Conservation (phyloP, 2,797 vertebrate species). For the Yasuhikotakia modesta region DNA sequence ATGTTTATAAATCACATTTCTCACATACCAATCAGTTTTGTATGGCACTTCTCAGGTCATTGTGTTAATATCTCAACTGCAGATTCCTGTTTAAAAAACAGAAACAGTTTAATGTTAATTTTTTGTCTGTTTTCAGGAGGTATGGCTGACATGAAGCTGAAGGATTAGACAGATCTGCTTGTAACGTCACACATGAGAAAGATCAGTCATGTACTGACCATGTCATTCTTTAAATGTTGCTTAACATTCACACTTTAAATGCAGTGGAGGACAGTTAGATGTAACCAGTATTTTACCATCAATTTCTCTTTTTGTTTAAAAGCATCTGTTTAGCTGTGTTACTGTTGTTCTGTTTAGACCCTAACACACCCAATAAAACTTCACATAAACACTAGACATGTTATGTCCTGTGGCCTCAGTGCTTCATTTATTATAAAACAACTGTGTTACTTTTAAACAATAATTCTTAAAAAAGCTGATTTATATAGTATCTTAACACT, state of each 20-base stretch:
- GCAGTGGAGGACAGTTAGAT: not conserved
- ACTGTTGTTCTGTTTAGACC: not conserved
- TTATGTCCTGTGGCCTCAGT: not conserved
- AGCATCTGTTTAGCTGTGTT: not conserved
- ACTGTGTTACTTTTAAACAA: not conserved
- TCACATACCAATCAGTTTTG: no score
- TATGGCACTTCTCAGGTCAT: not conserved
- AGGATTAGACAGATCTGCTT: not conserved
- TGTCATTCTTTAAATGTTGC: not conserved
- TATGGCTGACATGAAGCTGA: not conserved
- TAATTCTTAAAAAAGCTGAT: slow-evolving; percentile 1
- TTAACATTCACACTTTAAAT: no score
- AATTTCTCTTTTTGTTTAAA: not conserved
- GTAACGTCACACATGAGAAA: not conserved
- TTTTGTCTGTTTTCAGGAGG: not conserved
- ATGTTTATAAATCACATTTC: no score
- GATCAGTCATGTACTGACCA: not conserved
- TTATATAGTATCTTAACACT: not conserved
- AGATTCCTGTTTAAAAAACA: not conserved
- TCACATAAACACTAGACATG: not conserved
- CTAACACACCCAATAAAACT: not conserved
- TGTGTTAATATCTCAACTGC: not conserved
- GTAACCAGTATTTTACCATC: not conserved
- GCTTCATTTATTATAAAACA: slow-evolving; percentile 11
- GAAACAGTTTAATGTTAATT: not conserved